Evolutionary conservation across 2,797 vertebrate genomes (phyloP), one percentile per base, ranked within the genome.

Genomic region (Setipinna tenuifilis): DNA sequence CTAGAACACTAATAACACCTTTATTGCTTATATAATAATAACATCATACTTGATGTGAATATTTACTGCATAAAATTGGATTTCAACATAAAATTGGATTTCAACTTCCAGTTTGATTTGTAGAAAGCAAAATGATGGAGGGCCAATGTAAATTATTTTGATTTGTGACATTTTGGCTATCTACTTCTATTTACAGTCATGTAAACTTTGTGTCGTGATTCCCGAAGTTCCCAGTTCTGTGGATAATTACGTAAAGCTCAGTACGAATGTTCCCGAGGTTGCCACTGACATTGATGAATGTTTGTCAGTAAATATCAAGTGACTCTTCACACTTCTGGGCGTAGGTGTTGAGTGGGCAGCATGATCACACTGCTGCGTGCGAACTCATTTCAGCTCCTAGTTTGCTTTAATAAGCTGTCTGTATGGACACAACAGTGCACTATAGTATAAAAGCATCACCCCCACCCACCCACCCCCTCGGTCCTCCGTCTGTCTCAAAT

Each of bases 301-400:
- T 44, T 78, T 78, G 71, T 78, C 71, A 35, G 31, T 28, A 75
- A 75, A 75, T 75, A 75, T 75, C 68, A 78, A 78, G 71, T 78
- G 71, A 41, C 71, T 78, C 71, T 21, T 78, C 71, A 44, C 35
- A 0, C 71, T 17, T 44, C 31, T 78, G 71, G 35, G 31, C 44
- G 71, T 78, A 17, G 65, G 65, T 44, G 71, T 9, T 41, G 35
- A 78, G 71, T 44, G 71, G 71, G 71, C 31, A 6, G 71, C 31
- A 21, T 6, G 6, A 44, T 44, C 16, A 75, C 23, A 31, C 71
- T 78, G 35, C 71, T 21, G 35, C 4, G 35, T 75, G 31, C 17
- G 2, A 75, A 7, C 68, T 16, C 35, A 31, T 75, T 16, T 35
- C 31, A 65, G 61, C 61, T 59, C 61, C 0, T 65, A 65, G 7